Evolutionary conservation across 23 tunicate species (phyloP), one percentile per base, ranked within the genome.

Genomic region (Pegea sp.): DNA sequence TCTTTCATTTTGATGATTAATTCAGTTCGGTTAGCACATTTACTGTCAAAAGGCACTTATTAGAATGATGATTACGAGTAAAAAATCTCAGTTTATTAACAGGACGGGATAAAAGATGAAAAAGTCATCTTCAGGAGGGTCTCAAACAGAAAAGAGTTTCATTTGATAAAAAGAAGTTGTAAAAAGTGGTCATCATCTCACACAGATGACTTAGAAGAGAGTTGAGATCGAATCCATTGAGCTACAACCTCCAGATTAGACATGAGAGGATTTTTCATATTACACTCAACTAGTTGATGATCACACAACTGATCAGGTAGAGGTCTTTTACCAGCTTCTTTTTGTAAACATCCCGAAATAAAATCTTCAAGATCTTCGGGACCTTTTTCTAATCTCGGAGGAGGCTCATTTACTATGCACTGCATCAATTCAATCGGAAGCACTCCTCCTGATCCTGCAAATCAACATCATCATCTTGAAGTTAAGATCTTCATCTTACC

Each of bases 371-470:
- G 42, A 25, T 73, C 76, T 0, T 64, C 27, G 0, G n/a, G 22
- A 3, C 30, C 33, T 8, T 50, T 21, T 25, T 79, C 57, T 26
- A 84, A 53, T 26, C 71, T 46, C 8, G 95, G 95, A 29, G 95
- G 64, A 31, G 74, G 67, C 29, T 71, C 95, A 23, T 84, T 58
- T 1, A 84, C 95, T 50, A 84, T 84, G 43, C 95, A 84, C 50
- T 84, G 95, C 76, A 84, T 61, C 21, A 84, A 51, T 48, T 84
- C 95, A 76, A 84, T 84, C 5, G 95, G 95, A 13, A 84, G 62
- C 25, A 84, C 74, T 2, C 95, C 95, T 42, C 65, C 56, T 0
- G 95, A 73, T 23, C 93, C 86, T 75, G 50, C 13, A 22, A 16
- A 38, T 38, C 46, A 38, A 38, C 46, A 38, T 8, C 16, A 38